Percentiles rank a stretch among this genome's conserved stretches.
Conservation (phyloP, 2,113 vertebrate species). For the Lasiurus cinereus region DNA sequence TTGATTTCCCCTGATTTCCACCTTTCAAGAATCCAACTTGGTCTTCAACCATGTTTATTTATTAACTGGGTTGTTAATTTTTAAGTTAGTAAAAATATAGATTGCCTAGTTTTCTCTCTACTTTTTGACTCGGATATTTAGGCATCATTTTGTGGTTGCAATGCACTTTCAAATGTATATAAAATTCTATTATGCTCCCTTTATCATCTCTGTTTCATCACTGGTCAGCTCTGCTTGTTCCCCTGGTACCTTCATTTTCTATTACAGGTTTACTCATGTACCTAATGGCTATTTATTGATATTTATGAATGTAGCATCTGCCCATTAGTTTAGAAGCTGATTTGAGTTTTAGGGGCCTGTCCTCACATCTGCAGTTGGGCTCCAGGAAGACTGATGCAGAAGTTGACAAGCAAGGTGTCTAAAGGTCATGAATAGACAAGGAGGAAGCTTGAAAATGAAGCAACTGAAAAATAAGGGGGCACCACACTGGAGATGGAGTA, state of each 20-base stretch:
- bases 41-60: neutral
- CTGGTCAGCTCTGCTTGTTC: neutral
- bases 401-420: neutral
- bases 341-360: neutral
- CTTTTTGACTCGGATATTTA: neutral
- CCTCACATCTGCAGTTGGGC: neutral
- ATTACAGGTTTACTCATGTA: neutral
- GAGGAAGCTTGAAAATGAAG: neutral
- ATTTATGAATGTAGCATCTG: neutral
- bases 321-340: neutral
- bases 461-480: neutral
- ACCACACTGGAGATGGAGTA: neutral
- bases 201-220: neutral
- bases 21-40: neutral
- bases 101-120: neutral
- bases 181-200: neutral
- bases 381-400: neutral
- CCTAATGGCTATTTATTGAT: neutral
- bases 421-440: neutral
- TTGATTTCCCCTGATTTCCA: neutral
- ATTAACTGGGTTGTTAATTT: neutral
- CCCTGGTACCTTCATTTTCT: neutral
- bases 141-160: neutral
- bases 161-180: neutral
- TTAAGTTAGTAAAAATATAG: neutral